Evolutionary conservation across 1,140 invertebrate genomes (phyloP), one percentile per base, ranked within the genome.

Genomic region (Teleogryllus occipitalis): DNA sequence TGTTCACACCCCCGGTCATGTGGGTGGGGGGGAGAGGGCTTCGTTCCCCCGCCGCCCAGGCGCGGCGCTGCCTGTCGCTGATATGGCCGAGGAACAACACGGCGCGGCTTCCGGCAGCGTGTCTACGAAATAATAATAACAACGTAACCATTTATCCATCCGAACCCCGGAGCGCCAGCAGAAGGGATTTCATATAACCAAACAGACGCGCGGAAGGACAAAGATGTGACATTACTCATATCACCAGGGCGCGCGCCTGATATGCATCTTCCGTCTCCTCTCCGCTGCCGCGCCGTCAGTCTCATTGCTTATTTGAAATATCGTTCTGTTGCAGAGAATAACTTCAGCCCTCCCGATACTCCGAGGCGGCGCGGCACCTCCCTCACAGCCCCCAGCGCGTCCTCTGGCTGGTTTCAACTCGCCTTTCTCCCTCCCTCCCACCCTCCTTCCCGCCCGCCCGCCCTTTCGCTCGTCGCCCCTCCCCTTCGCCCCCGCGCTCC

Each of bases 281-380:
- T 65, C 54, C 54, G 54, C 54, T 65, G 54, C 18, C 54, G 18
- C 54, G 54, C 10, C 54, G 54, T 65, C 54, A 65, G 54, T 65
- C 54, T 65, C 54, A 65, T 65, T 65, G 54, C 54, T 65, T 65
- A 65, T 65, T 65, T 65, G 54, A 65, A 65, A 65, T 65, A 65
- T 65, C 54, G 54, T 65, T 65, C 54, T 65, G 54, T 65, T 65
- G 54, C 7, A 65, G 54, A 65, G 54, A 65, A 65, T 65, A 65
- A 65, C 54, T 65, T 65, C 18, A 10, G 10, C 54, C 54, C 10
- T 65, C 54, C 54, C 54, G 54, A 65, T 65, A 65, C 54, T 65
- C 54, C 54, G 54, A 18, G 10, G 54, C 54, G 10, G 54, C 7
- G 54, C 49, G 8, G 8, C 15, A 54, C 54, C 10, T 14, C 54